These are phyloP conservation scores for Epiblema foenella DNA, from an alignment of 2,888 invertebrate genomes.

Conservation along the genomic window DNA sequence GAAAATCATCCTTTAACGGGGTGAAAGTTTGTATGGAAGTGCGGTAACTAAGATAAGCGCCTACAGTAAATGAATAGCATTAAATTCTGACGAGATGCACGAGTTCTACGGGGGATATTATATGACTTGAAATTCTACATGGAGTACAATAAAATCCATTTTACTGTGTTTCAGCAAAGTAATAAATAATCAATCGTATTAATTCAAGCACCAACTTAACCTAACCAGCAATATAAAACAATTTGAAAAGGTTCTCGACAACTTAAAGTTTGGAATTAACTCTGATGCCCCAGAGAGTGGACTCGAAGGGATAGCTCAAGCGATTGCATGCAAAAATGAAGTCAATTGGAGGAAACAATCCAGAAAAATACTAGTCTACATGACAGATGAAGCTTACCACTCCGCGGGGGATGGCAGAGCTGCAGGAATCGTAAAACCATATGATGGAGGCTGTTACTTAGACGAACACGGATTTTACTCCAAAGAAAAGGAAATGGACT, in stretches of 20 bases:
- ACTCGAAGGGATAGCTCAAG: constrained; percentile 35
- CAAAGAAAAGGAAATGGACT: constrained; percentile 39
- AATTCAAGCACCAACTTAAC: constrained; percentile 24
- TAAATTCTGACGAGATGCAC: too few species aligned
- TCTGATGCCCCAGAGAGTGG: constrained; percentile 25
- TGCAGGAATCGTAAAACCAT: constrained; percentile 26
- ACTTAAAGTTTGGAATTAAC: background rate
- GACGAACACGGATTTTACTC: constrained; percentile 15
- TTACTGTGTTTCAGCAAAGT: constrained; percentile 4
- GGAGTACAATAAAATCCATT: background rate
- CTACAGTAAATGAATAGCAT: too few species aligned
- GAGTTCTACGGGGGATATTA: too few species aligned
- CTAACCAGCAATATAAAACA: constrained; percentile 3
- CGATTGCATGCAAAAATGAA: constrained; percentile 21
- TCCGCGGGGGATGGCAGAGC: constrained; percentile 30
- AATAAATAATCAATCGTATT: constrained; percentile 15
- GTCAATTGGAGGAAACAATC: constrained; percentile 32
- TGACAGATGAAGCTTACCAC: constrained; percentile 28
- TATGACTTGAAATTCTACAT: background rate
- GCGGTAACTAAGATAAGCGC: too few species aligned
- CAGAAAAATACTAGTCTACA: constrained; percentile 21
- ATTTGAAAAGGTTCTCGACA: background rate
- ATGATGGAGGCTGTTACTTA: constrained; percentile 38
- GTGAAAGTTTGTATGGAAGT: too few species aligned
- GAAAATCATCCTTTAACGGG: too few species aligned